These are phyloP conservation scores for Sinocyclocheilus maitianheensis DNA, from an alignment of 2,113 vertebrate species.

Conservation along the genomic window DNA sequence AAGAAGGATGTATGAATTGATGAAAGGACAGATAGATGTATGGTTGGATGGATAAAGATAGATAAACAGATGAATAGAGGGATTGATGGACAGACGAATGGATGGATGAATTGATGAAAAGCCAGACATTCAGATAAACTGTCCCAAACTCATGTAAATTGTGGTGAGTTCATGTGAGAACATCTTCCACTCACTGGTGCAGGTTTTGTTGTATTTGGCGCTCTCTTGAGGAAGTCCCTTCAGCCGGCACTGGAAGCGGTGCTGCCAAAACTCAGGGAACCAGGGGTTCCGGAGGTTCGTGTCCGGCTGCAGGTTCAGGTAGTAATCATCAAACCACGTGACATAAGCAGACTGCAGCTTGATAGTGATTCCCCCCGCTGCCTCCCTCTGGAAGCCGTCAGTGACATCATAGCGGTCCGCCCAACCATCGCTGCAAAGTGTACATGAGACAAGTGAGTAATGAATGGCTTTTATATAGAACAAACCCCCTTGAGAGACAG, in stretches of 20 bases:
- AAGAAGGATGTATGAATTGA: too few species aligned
- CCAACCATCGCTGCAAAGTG: constrained; percentile 89
- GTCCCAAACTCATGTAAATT: not conserved
- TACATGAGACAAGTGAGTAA: constrained; percentile 38
- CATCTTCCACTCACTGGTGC: constrained; percentile 82
- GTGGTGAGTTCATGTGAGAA: too few species aligned
- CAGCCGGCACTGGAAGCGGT: constrained; percentile 90
- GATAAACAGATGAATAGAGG: too few species aligned
- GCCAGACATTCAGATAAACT: not conserved
- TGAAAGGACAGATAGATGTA: too few species aligned
- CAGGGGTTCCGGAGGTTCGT: constrained; percentile 92
- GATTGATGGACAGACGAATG: too few species aligned
- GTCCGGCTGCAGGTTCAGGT: constrained; percentile 90
- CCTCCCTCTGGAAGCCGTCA: constrained; percentile 91
- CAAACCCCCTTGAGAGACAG: not conserved
- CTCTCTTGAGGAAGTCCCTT: constrained; percentile 89
- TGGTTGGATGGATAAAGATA: not conserved
- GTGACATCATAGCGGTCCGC: constrained; percentile 97
- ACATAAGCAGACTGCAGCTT: constrained; percentile 96
- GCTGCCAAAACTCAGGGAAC: constrained; percentile 99
- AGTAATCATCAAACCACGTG: constrained; percentile 98
- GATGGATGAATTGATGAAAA: not conserved
- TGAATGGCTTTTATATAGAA: not conserved
- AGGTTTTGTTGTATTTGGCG: constrained; percentile 88
- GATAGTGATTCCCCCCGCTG: constrained; percentile 95